These are phyloP conservation scores for Prionailurus viverrinus DNA, from an alignment of 2,113 vertebrate genomes.

Conservation along the genomic window DNA sequence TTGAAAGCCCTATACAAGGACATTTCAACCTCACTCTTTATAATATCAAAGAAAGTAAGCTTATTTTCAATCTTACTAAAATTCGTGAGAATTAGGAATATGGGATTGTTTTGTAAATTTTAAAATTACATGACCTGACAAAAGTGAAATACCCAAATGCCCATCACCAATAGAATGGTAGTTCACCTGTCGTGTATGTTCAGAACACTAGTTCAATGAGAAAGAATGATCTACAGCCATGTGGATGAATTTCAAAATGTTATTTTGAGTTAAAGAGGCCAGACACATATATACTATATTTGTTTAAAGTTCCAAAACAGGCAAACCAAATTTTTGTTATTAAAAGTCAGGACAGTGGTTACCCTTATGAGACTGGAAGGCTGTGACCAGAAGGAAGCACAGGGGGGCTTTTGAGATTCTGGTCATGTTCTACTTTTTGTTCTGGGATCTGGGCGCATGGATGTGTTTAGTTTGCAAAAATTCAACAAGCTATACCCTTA, in stretches of 20 bases:
- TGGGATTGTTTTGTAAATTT: slow-evolving; percentile 25
- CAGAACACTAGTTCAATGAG: neutral
- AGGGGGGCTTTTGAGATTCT: neutral
- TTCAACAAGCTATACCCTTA: neutral
- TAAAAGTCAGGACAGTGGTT: neutral
- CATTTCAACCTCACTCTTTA: neutral
- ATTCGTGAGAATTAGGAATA: slow-evolving; percentile 20
- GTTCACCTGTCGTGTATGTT: neutral
- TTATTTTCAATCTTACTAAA: slow-evolving; percentile 24
- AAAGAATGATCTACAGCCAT: neutral
- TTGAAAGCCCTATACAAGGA: neutral
- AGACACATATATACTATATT: neutral
- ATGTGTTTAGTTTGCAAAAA: neutral
- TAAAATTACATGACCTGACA: neutral
- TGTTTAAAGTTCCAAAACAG: neutral
- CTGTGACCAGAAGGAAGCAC: neutral
- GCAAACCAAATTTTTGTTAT: neutral
- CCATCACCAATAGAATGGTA: neutral
- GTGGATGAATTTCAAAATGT: slow-evolving; percentile 19
- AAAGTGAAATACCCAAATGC: slow-evolving; percentile 1
- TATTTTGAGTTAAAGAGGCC: neutral
- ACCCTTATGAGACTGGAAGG: neutral
- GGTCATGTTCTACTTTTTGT: neutral
- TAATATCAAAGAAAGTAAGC: slow-evolving; percentile 23
- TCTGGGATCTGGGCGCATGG: neutral